Evolutionary conservation across 1,140 invertebrate species (phyloP).

Genomic region (Neocloeon triangulifer): DNA sequence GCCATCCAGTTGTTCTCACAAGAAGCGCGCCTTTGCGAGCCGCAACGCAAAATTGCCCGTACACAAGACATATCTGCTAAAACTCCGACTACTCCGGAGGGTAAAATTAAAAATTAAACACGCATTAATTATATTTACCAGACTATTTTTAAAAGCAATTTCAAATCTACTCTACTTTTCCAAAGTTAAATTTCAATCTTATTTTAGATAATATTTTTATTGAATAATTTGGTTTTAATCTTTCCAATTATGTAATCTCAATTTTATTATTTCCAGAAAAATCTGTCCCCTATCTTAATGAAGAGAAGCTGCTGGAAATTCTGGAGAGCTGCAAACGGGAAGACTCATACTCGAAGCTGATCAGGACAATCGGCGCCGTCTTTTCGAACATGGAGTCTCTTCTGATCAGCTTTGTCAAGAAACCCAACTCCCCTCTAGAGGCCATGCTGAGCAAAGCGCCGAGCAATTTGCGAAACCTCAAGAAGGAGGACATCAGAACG

Average conservation of each 20-base stretch:
- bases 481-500: constrained; percentile 40
- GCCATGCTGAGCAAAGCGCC: constrained; percentile 22
- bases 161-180: too few relatives aligned
- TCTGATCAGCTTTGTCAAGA: constrained; percentile 38
- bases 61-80: constrained; percentile 22
- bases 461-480: constrained; percentile 20
- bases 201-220: too few relatives aligned
- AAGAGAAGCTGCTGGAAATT: constrained; percentile 35
- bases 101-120: constrained; percentile 1
- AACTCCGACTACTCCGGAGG: too few relatives aligned
- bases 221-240: too few relatives aligned
- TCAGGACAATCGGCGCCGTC: constrained; percentile 42
- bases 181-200: too few relatives aligned
- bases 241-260: too few relatives aligned
- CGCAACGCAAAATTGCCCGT: constrained; percentile 44
- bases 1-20: constrained; percentile 67
- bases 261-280: too few relatives aligned
- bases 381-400: constrained; percentile 45
- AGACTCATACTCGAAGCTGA: constrained; percentile 35
- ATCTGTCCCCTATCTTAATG: constrained; percentile 31
- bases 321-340: constrained; percentile 36
- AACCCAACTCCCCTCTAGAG: constrained; percentile 15
- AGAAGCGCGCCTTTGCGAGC: constrained; percentile 61
- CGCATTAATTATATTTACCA: too few relatives aligned
- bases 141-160: too few relatives aligned